Evolutionary conservation across 1,140 invertebrate genomes (phyloP).

Genomic region (Hyphantria cunea): DNA sequence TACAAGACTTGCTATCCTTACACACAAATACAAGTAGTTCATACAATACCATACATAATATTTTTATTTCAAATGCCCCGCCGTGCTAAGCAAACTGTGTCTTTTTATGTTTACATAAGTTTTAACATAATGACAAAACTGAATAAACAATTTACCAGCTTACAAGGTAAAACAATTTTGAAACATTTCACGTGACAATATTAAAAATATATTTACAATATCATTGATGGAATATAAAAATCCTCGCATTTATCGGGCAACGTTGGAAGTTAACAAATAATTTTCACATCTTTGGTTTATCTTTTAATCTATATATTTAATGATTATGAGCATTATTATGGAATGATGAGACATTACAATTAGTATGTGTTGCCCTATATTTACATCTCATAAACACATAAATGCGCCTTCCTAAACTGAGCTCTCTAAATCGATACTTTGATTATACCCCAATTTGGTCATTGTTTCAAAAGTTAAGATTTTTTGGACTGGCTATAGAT

Average conservation of each 20-base stretch:
- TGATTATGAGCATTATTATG: conserved; percentile 4
- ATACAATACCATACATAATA: conserved; percentile 24
- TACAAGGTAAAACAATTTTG: conserved; percentile 14
- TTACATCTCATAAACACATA: neutral
- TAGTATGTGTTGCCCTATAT: neutral
- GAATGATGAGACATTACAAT: conserved; percentile 6
- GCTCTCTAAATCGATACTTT: no score
- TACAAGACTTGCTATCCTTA: conserved; percentile 32
- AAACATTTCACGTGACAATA: conserved; percentile 24
- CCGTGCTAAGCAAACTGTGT: conserved; percentile 49
- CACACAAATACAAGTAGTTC: conserved; percentile 29
- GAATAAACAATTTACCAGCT: conserved; percentile 10
- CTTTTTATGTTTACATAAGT: conserved; percentile 16
- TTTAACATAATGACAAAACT: conserved; percentile 20
- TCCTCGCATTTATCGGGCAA: no score
- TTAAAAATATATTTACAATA: no score
- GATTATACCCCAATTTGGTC: no score
- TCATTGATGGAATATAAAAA: no score
- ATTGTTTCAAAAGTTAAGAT: no score
- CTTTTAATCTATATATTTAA: conserved; percentile 12
- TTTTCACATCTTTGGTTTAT: conserved; percentile 25
- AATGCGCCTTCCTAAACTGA: no score
- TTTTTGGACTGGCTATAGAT: no score
- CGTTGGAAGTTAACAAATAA: no score
- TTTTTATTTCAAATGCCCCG: conserved; percentile 41